Conservation (phyloP, 2,113 vertebrate species). For the Aptenodytes forsteri region DNA sequence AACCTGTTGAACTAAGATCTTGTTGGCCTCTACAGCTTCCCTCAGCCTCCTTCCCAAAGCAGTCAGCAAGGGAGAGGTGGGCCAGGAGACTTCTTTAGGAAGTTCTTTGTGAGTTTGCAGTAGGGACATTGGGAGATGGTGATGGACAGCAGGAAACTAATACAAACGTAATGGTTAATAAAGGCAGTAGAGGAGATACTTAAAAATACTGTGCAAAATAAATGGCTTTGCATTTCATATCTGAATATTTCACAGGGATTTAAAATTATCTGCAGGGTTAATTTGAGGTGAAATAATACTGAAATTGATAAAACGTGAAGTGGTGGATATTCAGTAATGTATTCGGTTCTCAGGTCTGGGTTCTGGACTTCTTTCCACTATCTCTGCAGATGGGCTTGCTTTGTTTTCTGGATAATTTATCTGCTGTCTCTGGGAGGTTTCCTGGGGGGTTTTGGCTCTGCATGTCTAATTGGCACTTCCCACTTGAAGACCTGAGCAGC, state of each 20-base stretch:
- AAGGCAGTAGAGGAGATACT: background rate
- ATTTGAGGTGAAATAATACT: background rate
- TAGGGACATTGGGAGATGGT: too few relatives aligned
- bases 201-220: background rate
- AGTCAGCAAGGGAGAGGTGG: background rate
- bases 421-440: background rate
- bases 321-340: background rate
- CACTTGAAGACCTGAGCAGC: background rate
- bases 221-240: background rate
- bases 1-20: background rate
- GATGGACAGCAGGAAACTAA: background rate
- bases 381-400: background rate
- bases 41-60: background rate
- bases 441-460: background rate
- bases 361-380: background rate
- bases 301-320: background rate
- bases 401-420: background rate
- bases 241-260: background rate
- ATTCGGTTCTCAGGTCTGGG: background rate
- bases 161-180: background rate
- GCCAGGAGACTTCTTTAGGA: background rate
- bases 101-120: background rate
- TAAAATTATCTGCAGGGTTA: background rate
- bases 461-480: background rate
- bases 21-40: background rate